phyloP scores from a whole-genome alignment of 1,140 invertebrate species.

The Monomorium pharaonis region DNA sequence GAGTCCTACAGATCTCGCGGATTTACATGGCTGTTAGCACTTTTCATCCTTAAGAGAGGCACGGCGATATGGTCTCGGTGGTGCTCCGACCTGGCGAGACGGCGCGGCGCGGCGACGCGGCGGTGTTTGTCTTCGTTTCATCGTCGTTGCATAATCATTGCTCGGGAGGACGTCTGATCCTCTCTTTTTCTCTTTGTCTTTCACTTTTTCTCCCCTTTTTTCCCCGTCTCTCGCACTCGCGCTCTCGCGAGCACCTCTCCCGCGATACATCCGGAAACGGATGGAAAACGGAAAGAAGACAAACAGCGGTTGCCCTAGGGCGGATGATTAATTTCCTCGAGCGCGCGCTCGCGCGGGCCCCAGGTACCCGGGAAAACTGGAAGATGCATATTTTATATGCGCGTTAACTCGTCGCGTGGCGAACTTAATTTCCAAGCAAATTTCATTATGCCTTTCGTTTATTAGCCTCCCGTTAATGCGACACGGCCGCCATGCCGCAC shows the following conservation, averaged over 20 bases:
- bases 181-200: neutral
- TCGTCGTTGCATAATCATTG: conserved; percentile 59
- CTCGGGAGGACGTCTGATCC: conserved; percentile 34
- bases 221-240: neutral
- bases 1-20: conserved; percentile 36
- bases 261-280: conserved; percentile 60
- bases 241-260: conserved; percentile 62
- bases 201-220: neutral
- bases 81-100: neutral
- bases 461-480: conserved; percentile 63
- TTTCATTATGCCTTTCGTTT: conserved; percentile 76
- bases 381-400: conserved; percentile 77
- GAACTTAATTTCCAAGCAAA: conserved; percentile 77
- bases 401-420: conserved; percentile 74
- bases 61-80: conserved; percentile 25
- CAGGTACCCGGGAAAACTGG: conserved; percentile 40
- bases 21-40: conserved; percentile 53
- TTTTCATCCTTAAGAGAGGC: conserved; percentile 52
- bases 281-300: conserved; percentile 68
- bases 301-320: conserved; percentile 61
- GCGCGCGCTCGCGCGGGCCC: conserved; percentile 22
- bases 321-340: conserved; percentile 72
- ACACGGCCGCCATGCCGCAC: neutral
- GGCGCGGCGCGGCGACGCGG: neutral
- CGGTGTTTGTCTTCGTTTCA: conserved; percentile 61